Evolutionary conservation across 2,888 invertebrate species (phyloP).

Genomic region (Prosopocoilus inquinatus): DNA sequence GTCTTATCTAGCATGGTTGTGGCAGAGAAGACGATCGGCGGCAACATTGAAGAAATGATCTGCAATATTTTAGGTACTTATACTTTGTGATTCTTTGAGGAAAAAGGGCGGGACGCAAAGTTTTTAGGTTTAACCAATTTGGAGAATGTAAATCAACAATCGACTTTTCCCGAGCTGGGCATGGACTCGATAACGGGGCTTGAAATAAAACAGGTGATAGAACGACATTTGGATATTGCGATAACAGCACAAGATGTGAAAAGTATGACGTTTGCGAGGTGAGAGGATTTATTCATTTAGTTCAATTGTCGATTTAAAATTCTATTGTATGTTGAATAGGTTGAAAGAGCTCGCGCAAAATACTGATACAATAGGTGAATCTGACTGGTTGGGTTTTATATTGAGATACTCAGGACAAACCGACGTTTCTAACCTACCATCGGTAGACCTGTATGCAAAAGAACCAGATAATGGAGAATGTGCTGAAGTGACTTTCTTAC

Average conservation of each 20-base stretch:
- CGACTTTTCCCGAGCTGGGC: conserved; percentile 84
- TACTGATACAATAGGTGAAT: no score
- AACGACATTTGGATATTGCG: conserved; percentile 84
- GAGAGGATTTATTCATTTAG: conserved; percentile 4
- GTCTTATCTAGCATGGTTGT: conserved; percentile 84
- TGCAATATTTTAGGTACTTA: conserved; percentile 65
- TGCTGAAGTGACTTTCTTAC: conserved; percentile 49
- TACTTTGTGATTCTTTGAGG: conserved; percentile 55
- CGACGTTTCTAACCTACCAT: conserved; percentile 32
- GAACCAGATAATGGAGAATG: neutral
- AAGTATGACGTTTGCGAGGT: conserved; percentile 72
- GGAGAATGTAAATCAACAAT: conserved; percentile 68
- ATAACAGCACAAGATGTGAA: conserved; percentile 85
- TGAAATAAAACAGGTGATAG: conserved; percentile 90
- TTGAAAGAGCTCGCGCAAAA: no score
- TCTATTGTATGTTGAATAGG: no score
- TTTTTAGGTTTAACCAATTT: conserved; percentile 61
- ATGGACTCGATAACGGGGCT: conserved; percentile 98
- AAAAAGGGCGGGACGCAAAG: neutral
- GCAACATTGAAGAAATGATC: conserved; percentile 64
- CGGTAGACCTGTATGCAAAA: conserved; percentile 53
- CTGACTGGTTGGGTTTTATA: no score
- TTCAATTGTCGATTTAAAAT: no score
- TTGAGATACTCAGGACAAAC: no score
- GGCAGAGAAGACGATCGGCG: conserved; percentile 69